Evolutionary conservation across 2,888 invertebrate species (phyloP).

Genomic region (Lepidocyrtoides sp.): DNA sequence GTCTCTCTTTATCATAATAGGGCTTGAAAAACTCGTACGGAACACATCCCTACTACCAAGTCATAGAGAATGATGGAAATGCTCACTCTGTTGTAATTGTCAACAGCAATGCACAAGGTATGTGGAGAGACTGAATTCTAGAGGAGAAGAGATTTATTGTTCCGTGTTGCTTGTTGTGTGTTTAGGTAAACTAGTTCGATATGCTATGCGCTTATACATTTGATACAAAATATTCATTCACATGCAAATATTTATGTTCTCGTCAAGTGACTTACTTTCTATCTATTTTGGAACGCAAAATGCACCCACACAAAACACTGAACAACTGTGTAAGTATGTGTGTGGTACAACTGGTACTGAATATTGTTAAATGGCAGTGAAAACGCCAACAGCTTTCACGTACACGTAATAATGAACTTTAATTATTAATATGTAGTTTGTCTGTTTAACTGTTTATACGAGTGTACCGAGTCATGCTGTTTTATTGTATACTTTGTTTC

Average conservation of each 20-base stretch:
- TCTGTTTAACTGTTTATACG: not conserved
- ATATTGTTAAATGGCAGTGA: not conserved
- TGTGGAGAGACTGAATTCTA: not conserved
- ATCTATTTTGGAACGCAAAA: not conserved
- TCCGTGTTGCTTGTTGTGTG: not conserved
- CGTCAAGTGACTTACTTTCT: not conserved
- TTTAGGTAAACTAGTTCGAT: not conserved
- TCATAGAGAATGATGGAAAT: conserved; percentile 90
- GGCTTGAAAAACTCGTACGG: conserved; percentile 82
- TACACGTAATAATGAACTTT: conserved; percentile 16
- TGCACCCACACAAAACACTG: not conserved
- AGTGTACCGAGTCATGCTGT: not conserved
- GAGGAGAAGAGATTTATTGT: not conserved
- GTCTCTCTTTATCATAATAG: conserved; percentile 40
- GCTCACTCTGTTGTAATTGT: conserved; percentile 92
- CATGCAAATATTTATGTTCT: conserved; percentile 6
- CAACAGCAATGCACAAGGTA: conserved; percentile 96
- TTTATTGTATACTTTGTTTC: conserved; percentile 8
- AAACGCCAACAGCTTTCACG: not conserved
- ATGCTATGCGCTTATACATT: not conserved
- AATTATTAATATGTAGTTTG: conserved; percentile 39
- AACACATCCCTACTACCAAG: conserved; percentile 93
- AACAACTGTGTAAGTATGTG: not conserved
- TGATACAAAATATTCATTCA: not conserved
- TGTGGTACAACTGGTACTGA: not conserved